Conservation (phyloP, 2,113 vertebrate genomes). For the Amazona vittata region DNA sequence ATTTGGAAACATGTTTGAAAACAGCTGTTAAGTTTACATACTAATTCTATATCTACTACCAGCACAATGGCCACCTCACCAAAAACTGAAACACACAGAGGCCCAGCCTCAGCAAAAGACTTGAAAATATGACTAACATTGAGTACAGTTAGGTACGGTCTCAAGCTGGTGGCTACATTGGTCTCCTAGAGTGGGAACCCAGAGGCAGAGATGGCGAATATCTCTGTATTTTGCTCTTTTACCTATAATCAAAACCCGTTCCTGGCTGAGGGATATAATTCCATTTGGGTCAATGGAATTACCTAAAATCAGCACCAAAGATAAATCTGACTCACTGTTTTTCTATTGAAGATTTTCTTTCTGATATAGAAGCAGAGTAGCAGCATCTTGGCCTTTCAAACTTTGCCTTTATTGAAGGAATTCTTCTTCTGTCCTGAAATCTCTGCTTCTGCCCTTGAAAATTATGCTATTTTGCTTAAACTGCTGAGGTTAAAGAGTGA, state of each 20-base stretch:
- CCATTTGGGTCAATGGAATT: background rate
- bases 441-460: background rate
- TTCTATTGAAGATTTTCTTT: background rate
- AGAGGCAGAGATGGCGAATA: background rate
- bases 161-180: background rate
- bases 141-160: accelerated
- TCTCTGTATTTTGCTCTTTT: background rate
- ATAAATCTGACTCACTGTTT: background rate
- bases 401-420: background rate
- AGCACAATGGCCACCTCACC: background rate
- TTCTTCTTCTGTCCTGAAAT: background rate
- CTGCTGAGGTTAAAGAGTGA: background rate
- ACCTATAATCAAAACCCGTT: background rate
- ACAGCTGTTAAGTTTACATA: background rate
- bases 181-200: background rate
- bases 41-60: background rate
- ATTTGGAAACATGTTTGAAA: slow-evolving; percentile 5
- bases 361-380: background rate
- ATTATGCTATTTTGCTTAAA: background rate
- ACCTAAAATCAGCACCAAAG: background rate
- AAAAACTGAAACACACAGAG: background rate
- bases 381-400: background rate
- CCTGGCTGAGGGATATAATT: background rate
- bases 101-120: background rate
- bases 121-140: background rate